Percentiles rank a stretch among this genome's conserved stretches.
Evolutionary conservation across 2,113 vertebrate species (phyloP).

Genomic region (Brachypodius melanocephalos): DNA sequence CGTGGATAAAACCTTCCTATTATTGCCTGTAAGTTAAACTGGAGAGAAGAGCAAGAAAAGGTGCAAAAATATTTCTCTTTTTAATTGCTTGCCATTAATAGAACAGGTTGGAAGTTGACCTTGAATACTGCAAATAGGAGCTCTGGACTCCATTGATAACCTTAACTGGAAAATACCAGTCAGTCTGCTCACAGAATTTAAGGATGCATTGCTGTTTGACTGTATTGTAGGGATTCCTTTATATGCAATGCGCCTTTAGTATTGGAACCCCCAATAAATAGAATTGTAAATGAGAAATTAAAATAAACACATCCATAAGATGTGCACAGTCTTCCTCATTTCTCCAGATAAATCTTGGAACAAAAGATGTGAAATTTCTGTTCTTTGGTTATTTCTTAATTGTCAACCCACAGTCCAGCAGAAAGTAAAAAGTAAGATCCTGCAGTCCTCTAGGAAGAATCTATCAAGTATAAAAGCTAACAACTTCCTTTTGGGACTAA

Average conservation of each 20-base stretch:
- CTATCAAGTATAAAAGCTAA: background rate
- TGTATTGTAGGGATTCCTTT: background rate
- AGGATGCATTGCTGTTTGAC: background rate
- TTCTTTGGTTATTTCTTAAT: background rate
- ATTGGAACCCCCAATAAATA: rapidly evolving
- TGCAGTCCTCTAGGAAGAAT: background rate
- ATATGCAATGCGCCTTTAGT: background rate
- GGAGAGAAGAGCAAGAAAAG: background rate
- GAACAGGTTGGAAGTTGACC: background rate
- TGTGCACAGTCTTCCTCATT: rapidly evolving
- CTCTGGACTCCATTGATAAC: background rate
- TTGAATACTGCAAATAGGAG: background rate
- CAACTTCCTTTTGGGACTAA: background rate
- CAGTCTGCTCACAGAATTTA: background rate
- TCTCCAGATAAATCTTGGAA: background rate
- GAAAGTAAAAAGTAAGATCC: background rate
- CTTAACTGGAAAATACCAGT: background rate
- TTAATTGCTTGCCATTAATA: background rate
- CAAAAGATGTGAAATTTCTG: background rate
- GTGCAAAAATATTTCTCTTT: background rate
- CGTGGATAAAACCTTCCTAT: slow-evolving; percentile 33
- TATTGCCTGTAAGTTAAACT: slow-evolving; percentile 56
- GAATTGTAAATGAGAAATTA: background rate
- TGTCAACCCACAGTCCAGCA: background rate
- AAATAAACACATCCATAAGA: background rate